Evolutionary conservation across 2,888 invertebrate genomes (phyloP), one percentile per base, ranked within the genome.

Genomic region (Coelopa pilipes): DNA sequence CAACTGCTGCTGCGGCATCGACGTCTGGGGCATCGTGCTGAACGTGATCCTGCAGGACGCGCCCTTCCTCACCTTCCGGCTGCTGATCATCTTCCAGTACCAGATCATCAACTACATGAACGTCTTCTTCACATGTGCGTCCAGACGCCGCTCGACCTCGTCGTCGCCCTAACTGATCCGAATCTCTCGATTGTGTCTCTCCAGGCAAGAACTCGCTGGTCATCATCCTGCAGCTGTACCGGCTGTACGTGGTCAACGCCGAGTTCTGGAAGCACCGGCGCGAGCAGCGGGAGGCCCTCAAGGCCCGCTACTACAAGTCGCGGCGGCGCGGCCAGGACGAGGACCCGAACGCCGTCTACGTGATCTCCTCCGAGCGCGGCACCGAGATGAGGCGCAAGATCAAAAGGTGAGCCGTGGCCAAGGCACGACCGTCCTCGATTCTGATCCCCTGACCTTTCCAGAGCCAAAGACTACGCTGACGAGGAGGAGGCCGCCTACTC

Each of bases 51-150:
- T 97, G 0, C 93, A 94, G 86, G 96, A 97, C 83, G 95, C 94
- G 0, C 96, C 97, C 0, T 97, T 96, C 87, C 88, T 97, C 10
- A 93, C 94, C 0, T 95, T 97, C 84, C 89, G 97, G 0, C 89
- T 97, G 2, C 90, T 96, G 46, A 92, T 98, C 62, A 96, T 98
- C 75, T 91, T 94, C 12, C 93, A 96, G 81, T 97, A 95, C 86
- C 91, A 92, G 78, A 95, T 97, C 47, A 93, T 96, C 78, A 96
- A 94, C 81, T 97, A 98, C 83, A 97, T 97, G 93, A 97, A 97
- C 86, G 94, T 97, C 21, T 98, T 98, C 89, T 98, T 98, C 88
- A 97, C 97, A 0, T 96, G 96, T 88, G 94, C 96, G 88, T 45
- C 24, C 9, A 10, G 49, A 12, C 46, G n/a, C n/a, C n/a, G n/a